Evolutionary conservation across 2,888 invertebrate genomes (phyloP), one percentile per base, ranked within the genome.

Genomic region (Chloroclysta siterata): DNA sequence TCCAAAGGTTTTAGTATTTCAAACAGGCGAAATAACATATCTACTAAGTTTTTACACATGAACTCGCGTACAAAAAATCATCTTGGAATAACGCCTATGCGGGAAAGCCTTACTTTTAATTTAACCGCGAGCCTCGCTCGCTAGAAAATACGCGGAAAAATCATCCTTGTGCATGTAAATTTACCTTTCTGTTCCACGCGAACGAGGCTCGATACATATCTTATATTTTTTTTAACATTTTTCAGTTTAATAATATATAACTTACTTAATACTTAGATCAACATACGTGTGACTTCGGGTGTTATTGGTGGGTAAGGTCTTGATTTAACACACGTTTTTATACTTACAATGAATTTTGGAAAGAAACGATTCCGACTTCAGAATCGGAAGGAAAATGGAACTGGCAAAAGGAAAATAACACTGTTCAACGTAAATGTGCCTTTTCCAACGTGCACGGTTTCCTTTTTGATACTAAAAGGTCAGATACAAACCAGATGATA

Each of bases 261-360:
- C 91, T 92, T 90, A 88, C 81, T 88, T 91, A 92, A 92, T 91
- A 91, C 92, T 91, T 90, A 92, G 82, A 86, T 85, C 85, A 83
- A 89, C 81, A 84, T 88, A 90, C 90, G 89, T 88, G 91, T 90
- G 90, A 88, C 87, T 85, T 88, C 84, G 81, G 89, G 84, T 90
- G 90, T 88, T 83, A 87, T 91, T 90, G 92, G 92, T 91, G 92
- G 92, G 92, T 84, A 88, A 82, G 83, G 82, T 90, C 84, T 89
- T 48, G 55, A 42, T 87, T 87, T 15, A 88, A 88, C 89, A 85
- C 83, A 82, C 79, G 79, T 52, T 75, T 64, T 61, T 3, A 22
- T 63, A 68, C 57, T 63, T 70, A 66, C 59, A 70, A 70, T 65
- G 58, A 51, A 64, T 63, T 51, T 66, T 73, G 72, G 72, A 72